These are phyloP conservation scores for Theocolax elegans DNA, from an alignment of 1,140 invertebrate species.

Conservation along the genomic window DNA sequence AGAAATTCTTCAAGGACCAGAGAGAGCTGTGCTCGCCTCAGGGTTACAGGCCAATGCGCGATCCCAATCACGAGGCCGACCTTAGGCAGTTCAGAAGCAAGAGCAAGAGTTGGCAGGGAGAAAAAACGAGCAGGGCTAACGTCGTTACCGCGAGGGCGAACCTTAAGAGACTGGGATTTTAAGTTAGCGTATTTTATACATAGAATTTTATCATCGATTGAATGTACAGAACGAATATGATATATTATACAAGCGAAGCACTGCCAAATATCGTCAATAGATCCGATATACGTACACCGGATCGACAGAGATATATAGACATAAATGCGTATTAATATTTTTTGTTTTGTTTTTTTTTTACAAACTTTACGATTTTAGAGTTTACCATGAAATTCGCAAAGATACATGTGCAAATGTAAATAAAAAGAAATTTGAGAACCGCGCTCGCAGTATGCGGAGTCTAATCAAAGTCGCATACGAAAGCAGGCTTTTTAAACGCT, in stretches of 20 bases:
- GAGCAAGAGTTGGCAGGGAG: constrained; percentile 79
- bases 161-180: constrained; percentile 64
- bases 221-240: no score
- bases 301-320: no score
- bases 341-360: no score
- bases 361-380: background rate
- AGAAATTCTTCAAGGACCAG: constrained; percentile 83
- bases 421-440: constrained; percentile 9
- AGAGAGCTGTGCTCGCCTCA: constrained; percentile 81
- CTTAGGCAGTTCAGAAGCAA: constrained; percentile 80
- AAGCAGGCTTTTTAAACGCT: constrained; percentile 28
- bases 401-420: constrained; percentile 42
- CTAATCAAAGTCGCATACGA: constrained; percentile 21
- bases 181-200: constrained; percentile 14
- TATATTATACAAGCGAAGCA: no score
- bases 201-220: no score
- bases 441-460: constrained; percentile 14
- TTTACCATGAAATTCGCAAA: constrained; percentile 7
- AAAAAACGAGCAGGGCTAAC: constrained; percentile 52
- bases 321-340: no score
- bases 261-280: no score
- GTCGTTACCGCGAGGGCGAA: constrained; percentile 51
- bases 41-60: constrained; percentile 82
- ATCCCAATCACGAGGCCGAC: constrained; percentile 79
- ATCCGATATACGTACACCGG: no score